Evolutionary conservation across 2,797 vertebrate species (phyloP).

Genomic region (Dallia pectoralis): DNA sequence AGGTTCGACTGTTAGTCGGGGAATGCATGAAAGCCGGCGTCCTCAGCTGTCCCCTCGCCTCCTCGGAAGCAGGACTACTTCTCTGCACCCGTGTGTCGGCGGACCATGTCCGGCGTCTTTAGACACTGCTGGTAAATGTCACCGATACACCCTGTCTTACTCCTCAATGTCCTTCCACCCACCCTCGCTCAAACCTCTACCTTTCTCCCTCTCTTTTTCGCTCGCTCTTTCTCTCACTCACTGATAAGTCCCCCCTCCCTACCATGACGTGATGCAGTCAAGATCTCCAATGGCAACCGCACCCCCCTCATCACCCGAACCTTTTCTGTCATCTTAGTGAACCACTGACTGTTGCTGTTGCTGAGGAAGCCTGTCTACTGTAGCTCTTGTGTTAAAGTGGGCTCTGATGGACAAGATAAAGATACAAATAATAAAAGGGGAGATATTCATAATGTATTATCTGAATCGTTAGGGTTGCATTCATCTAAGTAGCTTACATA

Average conservation of each 20-base stretch:
- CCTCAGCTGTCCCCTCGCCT: constrained; percentile 31
- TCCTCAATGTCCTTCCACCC: constrained; percentile 21
- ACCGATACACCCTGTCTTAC: constrained; percentile 66
- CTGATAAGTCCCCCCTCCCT: constrained; percentile 33
- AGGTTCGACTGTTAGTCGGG: constrained; percentile 54
- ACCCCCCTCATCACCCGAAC: constrained; percentile 34
- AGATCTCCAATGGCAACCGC: constrained; percentile 76
- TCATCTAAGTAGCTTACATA: background rate
- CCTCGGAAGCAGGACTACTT: constrained; percentile 52
- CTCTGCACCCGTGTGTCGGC: constrained; percentile 64
- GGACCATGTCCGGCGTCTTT: constrained; percentile 64
- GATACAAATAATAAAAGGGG: background rate
- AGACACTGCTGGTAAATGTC: constrained; percentile 74
- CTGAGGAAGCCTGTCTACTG: constrained; percentile 3
- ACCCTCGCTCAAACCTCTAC: constrained; percentile 63
- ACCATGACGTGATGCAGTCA: constrained; percentile 72
- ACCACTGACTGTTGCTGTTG: constrained; percentile 56
- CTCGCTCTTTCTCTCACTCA: constrained; percentile 38
- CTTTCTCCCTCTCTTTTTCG: constrained; percentile 32
- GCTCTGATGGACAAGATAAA: background rate
- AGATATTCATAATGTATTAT: background rate
- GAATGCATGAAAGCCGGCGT: constrained; percentile 50
- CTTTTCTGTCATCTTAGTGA: constrained; percentile 29
- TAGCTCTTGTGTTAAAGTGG: background rate
- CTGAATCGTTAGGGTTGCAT: background rate